Percentiles rank a stretch among this genome's conserved stretches.
Evolutionary conservation across 1,140 invertebrate genomes (phyloP).

Genomic region (Nomia melanderi): DNA sequence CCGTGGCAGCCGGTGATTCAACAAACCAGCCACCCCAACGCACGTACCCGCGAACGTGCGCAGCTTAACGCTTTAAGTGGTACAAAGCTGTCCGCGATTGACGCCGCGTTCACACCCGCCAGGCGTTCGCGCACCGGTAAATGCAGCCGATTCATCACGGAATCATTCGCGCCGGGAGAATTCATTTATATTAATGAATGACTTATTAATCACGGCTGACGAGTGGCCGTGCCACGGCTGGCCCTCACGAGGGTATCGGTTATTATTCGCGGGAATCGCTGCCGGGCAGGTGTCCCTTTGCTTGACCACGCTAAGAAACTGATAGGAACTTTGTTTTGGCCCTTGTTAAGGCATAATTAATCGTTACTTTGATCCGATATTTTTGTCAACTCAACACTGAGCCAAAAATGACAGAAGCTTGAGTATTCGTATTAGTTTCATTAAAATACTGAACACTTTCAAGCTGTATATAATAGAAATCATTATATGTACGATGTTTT

Average conservation of each 20-base stretch:
- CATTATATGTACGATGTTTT: too few species aligned
- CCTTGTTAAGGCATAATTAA: neutral
- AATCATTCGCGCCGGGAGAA: constrained; percentile 70
- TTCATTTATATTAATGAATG: constrained; percentile 76
- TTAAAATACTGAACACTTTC: too few species aligned
- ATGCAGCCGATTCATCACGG: constrained; percentile 73
- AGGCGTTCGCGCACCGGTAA: constrained; percentile 70
- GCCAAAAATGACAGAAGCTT: too few species aligned
- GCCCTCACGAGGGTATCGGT: constrained; percentile 63
- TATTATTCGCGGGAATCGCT: constrained; percentile 64
- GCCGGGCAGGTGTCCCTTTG: constrained; percentile 28
- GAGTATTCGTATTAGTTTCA: too few species aligned
- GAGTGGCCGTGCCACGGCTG: constrained; percentile 44
- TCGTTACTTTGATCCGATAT: neutral
- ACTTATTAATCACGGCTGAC: constrained; percentile 72
- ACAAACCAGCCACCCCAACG: constrained; percentile 43
- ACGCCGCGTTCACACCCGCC: constrained; percentile 70
- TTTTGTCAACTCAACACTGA: too few species aligned
- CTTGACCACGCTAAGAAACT: neutral
- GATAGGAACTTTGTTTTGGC: neutral
- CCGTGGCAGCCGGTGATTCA: constrained; percentile 27
- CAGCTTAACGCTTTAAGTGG: constrained; percentile 63
- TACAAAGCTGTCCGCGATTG: constrained; percentile 68
- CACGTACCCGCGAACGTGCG: constrained; percentile 49
- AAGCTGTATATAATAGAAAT: too few species aligned